Conservation (phyloP, 2,888 invertebrate genomes). For the Noctua fimbriata region DNA sequence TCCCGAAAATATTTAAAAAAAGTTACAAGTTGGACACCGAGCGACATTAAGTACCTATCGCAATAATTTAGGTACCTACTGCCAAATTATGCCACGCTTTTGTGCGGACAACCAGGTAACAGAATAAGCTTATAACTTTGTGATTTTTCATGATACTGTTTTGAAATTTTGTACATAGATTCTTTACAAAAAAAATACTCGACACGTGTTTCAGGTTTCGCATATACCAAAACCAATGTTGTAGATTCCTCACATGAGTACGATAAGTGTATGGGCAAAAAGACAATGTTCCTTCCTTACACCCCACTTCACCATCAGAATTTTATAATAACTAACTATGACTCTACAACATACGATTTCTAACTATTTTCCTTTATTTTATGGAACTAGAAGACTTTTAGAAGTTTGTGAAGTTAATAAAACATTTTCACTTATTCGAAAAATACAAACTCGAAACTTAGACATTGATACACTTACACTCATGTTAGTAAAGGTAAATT, state of each 20-base stretch:
- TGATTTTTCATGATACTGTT: too few relatives aligned
- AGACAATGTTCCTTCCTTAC: constrained; percentile 13
- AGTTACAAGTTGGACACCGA: too few relatives aligned
- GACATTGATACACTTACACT: constrained; percentile 25
- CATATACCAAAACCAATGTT: too few relatives aligned
- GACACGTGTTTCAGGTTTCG: too few relatives aligned
- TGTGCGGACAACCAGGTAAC: too few relatives aligned
- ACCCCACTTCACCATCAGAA: constrained; percentile 44
- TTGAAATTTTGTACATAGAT: too few relatives aligned
- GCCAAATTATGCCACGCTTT: too few relatives aligned
- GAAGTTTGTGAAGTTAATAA: constrained; percentile 38
- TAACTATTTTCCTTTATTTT: constrained; percentile 39
- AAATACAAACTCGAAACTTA: constrained; percentile 52
- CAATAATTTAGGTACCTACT: too few relatives aligned
- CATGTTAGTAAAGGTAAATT: constrained; percentile 55
- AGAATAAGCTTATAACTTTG: too few relatives aligned
- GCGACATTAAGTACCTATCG: too few relatives aligned
- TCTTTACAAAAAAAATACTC: too few relatives aligned
- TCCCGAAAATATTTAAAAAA: too few relatives aligned
- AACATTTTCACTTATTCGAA: constrained; percentile 41
- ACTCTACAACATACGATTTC: constrained; percentile 47
- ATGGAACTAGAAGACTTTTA: constrained; percentile 42
- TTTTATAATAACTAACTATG: constrained; percentile 55
- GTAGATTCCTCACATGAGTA: constrained; percentile 18
- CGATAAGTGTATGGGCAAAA: not conserved